Base-by-base conservation (phyloP, 2,113 vertebrate genomes). In the Anarhynchus alexandrinus region DNA sequence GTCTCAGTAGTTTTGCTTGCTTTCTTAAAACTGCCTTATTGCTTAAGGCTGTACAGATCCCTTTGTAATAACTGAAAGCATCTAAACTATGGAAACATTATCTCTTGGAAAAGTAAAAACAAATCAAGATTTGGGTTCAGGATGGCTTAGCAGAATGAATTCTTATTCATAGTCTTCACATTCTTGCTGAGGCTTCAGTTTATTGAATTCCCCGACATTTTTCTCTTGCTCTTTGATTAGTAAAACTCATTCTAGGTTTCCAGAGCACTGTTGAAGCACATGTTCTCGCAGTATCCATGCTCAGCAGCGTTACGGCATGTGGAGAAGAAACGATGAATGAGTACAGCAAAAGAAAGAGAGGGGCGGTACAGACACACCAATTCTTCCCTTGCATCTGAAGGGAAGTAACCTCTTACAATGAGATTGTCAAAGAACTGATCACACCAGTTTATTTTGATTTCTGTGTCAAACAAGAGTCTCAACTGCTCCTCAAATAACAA, bases 21-120 rank as follows among this genome's bases (percentile, higher is more conserved):
- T 62, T 82, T 90, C 73, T 94, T 82, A 93, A 73, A 21, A 54
- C 17, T 74, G 69, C 66, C 66, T 92, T 82, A 82, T 64, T 89
- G 85, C 82, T 94, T 80, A 90, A 86, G 84, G 91, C 83, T 89
- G 81, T 80, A 86, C 42, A 85, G 73, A 79, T 74, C 74, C 65
- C 70, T 89, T 49, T 88, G 82, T 71, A 81, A 92, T 67, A 95
- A 82, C 64, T 51, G 54, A 77, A 93, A 91, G 80, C 57, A 93
- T 85, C 69, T 82, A 86, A 89, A 79, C 73, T 94, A 81, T 66
- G 96, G 91, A 97, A 97, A 96, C 73, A 92, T 82, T 95, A 77
- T 90, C 92, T 85, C 92, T 96, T 91, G 82, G 92, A 95, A 96
- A 93, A 97, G 86, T 71, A 73, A 96, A 95, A 96, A 84, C 22